Percentiles rank a stretch among this genome's conserved stretches.
These are phyloP conservation scores for Scomberomorus guttatus DNA, from an alignment of 2,797 vertebrate species.

Conservation along the genomic window DNA sequence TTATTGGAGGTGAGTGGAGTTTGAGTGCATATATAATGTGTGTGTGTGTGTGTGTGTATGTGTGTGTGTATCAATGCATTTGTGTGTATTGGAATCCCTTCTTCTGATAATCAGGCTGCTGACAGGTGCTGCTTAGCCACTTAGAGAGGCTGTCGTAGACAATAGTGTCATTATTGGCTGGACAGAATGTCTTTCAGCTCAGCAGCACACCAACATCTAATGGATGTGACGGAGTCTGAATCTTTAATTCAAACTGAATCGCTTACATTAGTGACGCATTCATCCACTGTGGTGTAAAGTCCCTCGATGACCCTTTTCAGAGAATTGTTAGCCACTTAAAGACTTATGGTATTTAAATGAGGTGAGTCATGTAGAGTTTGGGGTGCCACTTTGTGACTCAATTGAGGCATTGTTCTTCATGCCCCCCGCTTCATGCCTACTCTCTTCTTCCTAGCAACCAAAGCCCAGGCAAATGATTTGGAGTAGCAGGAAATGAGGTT, in stretches of 20 bases:
- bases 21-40: too few relatives aligned
- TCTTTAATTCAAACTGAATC: slow-evolving; percentile 28
- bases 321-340: slow-evolving; percentile 26
- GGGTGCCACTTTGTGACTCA: slow-evolving; percentile 54
- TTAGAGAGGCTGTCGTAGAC: slow-evolving; percentile 28
- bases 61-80: too few relatives aligned
- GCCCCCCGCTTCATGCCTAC: slow-evolving; percentile 29
- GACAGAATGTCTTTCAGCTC: slow-evolving; percentile 13
- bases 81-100: background rate
- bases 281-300: slow-evolving; percentile 8
- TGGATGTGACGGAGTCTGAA: slow-evolving; percentile 15
- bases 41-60: too few relatives aligned
- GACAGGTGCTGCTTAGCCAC: slow-evolving; percentile 50
- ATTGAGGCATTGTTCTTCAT: slow-evolving; percentile 64
- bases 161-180: slow-evolving; percentile 17
- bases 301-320: slow-evolving; percentile 41
- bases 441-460: slow-evolving; percentile 45
- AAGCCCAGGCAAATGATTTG: slow-evolving; percentile 16
- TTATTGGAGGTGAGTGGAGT: background rate
- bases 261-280: slow-evolving; percentile 29
- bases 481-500: slow-evolving; percentile 47
- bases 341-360: slow-evolving; percentile 66
- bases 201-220: slow-evolving; percentile 12
- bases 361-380: slow-evolving; percentile 61
- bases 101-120: slow-evolving; percentile 26